Percentiles rank a stretch among this genome's conserved stretches.
phyloP scores from a whole-genome alignment of 2,888 invertebrate species.

The Apodemia mormo region DNA sequence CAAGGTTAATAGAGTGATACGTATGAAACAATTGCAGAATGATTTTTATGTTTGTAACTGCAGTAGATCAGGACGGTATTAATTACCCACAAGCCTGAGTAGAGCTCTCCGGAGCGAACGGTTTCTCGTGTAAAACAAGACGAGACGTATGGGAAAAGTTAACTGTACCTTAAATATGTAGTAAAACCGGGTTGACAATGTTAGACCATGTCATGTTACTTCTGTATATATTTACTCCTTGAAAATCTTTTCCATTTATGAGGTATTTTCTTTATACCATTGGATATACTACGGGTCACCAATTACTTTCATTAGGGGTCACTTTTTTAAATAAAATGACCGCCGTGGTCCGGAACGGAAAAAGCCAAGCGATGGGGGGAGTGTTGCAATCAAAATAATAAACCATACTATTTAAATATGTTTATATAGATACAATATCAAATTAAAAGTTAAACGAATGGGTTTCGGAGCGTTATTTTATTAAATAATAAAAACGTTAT shows the following conservation, averaged over 20 bases:
- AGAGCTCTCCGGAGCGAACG: slow-evolving; percentile 55
- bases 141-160: slow-evolving; percentile 66
- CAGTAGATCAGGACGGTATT: slow-evolving; percentile 11
- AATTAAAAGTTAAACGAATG: no score
- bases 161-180: slow-evolving; percentile 53
- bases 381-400: no score
- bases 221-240: background rate
- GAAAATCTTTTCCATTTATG: background rate
- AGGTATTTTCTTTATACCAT: no score
- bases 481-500: no score
- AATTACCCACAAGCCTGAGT: slow-evolving; percentile 8
- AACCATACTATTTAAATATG: no score
- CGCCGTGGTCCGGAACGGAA: no score
- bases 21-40: background rate
- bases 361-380: no score
- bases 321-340: no score
- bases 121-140: slow-evolving; percentile 76
- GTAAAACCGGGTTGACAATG: slow-evolving; percentile 8
- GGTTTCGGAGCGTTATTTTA: no score
- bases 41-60: background rate
- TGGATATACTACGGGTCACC: no score
- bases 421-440: no score
- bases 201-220: background rate
- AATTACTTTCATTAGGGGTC: no score
- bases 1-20: background rate